Evolutionary conservation across 2,113 vertebrate species (phyloP).

Genomic region (Corythoichthys haematopterus): DNA sequence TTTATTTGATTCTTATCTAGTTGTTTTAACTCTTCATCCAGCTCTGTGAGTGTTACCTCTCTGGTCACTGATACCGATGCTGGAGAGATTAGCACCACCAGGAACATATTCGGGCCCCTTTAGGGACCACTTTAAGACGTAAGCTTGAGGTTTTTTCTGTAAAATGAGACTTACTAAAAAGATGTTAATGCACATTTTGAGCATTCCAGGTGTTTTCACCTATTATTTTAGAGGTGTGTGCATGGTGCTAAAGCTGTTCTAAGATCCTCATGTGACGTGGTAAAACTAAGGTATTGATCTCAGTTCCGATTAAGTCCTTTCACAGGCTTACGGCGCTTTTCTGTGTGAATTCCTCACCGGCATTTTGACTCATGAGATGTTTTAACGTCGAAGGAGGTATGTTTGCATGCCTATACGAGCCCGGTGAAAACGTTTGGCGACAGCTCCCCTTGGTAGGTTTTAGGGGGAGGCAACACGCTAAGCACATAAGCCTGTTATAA

Average conservation of each 20-base stretch:
- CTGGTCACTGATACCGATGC: constrained; percentile 52
- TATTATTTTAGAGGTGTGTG: constrained; percentile 14
- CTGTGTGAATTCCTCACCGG: constrained; percentile 34
- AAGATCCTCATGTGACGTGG: background rate
- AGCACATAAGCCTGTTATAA: constrained; percentile 68
- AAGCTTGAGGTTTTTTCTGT: constrained; percentile 19
- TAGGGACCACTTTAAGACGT: constrained; percentile 21
- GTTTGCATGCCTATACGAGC: constrained; percentile 21
- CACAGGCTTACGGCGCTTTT: constrained; percentile 9
- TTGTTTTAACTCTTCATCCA: constrained; percentile 60
- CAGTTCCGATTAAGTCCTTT: constrained; percentile 4
- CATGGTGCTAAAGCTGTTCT: constrained; percentile 5
- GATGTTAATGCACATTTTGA: background rate
- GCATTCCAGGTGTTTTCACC: constrained; percentile 19
- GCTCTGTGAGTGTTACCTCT: constrained; percentile 58
- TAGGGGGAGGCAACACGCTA: constrained; percentile 35
- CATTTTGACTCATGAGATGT: constrained; percentile 33
- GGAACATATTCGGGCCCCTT: constrained; percentile 10
- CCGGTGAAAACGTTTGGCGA: constrained; percentile 41
- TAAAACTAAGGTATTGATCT: constrained; percentile 16
- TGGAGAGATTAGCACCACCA: constrained; percentile 33
- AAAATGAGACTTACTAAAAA: background rate
- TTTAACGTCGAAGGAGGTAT: constrained; percentile 15
- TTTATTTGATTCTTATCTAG: constrained; percentile 70
- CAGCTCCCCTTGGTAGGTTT: constrained; percentile 55